Conservation (phyloP, 2,888 invertebrate species). For the Isotomurus palustris region DNA sequence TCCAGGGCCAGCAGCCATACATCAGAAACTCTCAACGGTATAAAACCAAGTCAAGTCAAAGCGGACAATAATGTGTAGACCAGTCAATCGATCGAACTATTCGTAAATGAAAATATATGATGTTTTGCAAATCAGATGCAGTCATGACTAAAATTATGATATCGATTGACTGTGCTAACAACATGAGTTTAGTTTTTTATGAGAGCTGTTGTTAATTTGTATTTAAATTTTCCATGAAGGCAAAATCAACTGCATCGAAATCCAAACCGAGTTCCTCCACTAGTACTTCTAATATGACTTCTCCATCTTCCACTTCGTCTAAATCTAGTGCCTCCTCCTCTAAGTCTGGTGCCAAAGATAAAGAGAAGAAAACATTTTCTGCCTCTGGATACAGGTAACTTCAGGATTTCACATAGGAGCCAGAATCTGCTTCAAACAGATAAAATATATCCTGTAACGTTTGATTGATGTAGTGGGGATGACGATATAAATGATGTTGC, state of each 20-base stretch:
- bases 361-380: constrained; percentile 65
- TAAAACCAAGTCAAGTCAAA: too few relatives aligned
- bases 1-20: constrained; percentile 55
- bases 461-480: constrained; percentile 63
- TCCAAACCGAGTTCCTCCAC: constrained; percentile 25
- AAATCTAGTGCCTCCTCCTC: constrained; percentile 46
- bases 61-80: too few relatives aligned
- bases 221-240: too few relatives aligned
- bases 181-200: not conserved
- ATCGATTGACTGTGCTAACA: not conserved
- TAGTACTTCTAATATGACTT: constrained; percentile 8
- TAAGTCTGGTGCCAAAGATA: constrained; percentile 66
- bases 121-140: too few relatives aligned
- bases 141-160: too few relatives aligned
- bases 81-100: too few relatives aligned
- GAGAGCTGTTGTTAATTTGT: not conserved
- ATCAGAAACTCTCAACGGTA: constrained; percentile 58
- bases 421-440: not conserved
- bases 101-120: too few relatives aligned
- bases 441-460: constrained; percentile 36
- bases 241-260: constrained; percentile 35
- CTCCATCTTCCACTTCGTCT: constrained; percentile 22
- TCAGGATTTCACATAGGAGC: not conserved
- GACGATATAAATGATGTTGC: constrained; percentile 98
- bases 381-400: constrained; percentile 55